Evolutionary conservation across 1,140 invertebrate species (phyloP).

Genomic region (Saxidomus purpurata): DNA sequence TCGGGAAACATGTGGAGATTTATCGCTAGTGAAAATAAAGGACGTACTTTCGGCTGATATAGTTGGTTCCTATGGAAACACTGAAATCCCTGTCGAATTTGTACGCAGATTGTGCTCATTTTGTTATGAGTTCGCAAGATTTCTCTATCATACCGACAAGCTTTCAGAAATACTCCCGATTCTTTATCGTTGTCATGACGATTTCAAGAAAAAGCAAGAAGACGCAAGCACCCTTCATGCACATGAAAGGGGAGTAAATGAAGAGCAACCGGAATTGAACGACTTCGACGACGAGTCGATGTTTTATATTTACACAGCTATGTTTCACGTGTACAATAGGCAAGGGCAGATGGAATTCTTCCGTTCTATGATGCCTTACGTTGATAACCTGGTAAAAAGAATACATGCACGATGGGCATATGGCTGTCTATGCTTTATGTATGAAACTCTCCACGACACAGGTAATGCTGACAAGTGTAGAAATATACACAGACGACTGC

Average conservation of each 20-base stretch:
- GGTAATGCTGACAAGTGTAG: background rate
- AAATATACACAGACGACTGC: background rate
- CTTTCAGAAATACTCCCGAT: conserved; percentile 11
- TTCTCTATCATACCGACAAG: conserved; percentile 21
- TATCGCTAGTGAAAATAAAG: background rate
- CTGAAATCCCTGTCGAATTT: conserved; percentile 17
- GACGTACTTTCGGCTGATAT: conserved; percentile 13
- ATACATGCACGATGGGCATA: conserved; percentile 7
- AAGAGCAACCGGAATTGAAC: background rate
- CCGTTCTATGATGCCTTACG: background rate
- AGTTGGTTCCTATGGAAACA: conserved; percentile 3
- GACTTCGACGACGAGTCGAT: conserved; percentile 4
- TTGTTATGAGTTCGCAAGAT: conserved; percentile 25
- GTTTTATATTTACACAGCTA: conserved; percentile 2
- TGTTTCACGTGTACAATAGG: background rate
- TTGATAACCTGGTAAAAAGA: background rate
- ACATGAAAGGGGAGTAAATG: background rate
- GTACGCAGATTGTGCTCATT: background rate
- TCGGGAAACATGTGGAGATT: background rate
- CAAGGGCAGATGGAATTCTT: background rate
- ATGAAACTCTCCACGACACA: background rate
- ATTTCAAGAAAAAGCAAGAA: background rate
- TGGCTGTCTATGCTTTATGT: background rate
- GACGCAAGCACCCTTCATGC: background rate
- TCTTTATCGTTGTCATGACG: conserved; percentile 32